These are phyloP conservation scores for Theristicus caerulescens DNA, from an alignment of 2,113 vertebrate species.

Conservation along the genomic window DNA sequence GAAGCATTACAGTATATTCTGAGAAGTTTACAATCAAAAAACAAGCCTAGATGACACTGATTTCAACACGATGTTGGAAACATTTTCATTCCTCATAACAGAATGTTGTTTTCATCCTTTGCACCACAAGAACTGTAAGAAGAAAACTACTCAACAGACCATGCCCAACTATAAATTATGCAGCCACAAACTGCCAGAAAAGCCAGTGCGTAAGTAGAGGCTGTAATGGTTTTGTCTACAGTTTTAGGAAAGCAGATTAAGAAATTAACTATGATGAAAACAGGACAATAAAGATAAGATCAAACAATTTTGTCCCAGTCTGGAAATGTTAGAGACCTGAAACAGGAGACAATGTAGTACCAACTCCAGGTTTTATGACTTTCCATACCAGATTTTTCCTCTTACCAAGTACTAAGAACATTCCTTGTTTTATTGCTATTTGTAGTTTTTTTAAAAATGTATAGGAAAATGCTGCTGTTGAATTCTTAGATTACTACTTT, in stretches of 20 bases:
- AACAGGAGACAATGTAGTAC: neutral
- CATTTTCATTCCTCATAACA: neutral
- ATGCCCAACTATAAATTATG: neutral
- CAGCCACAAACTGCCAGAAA: neutral
- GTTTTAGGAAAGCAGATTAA: neutral
- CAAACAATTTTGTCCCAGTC: neutral
- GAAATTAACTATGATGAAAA: neutral
- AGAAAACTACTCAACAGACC: neutral
- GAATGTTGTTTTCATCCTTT: neutral
- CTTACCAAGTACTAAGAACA: neutral
- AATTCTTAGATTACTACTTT: neutral
- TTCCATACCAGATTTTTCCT: neutral
- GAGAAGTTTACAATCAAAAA: neutral
- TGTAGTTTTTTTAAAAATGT: neutral
- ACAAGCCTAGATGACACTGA: neutral
- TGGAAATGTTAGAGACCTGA: neutral
- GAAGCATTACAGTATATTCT: neutral
- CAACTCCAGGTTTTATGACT: neutral
- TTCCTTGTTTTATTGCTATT: neutral
- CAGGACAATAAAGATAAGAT: neutral
- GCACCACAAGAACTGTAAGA: neutral
- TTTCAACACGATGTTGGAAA: neutral
- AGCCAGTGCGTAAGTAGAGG: fast-evolving
- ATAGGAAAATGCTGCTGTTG: neutral
- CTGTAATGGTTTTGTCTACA: neutral